These are phyloP conservation scores for Polyergus mexicanus DNA, from an alignment of 1,140 invertebrate species.

Conservation along the genomic window DNA sequence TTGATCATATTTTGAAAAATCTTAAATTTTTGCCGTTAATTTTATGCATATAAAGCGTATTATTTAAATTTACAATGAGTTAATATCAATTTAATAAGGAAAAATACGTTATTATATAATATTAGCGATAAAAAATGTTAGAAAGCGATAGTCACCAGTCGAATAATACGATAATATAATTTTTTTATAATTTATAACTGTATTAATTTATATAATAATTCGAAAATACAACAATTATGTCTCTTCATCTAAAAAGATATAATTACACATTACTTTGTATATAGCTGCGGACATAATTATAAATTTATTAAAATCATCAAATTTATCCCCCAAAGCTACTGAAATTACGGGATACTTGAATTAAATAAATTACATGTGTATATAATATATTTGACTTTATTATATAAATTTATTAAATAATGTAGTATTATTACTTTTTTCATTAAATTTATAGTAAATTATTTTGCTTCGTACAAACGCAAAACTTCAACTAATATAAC, in stretches of 20 bases:
- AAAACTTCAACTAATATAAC: constrained; percentile 11
- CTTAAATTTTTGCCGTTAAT: neutral
- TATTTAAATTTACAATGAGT: constrained; percentile 1
- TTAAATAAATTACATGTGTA: neutral
- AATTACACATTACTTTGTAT: neutral
- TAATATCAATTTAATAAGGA: neutral
- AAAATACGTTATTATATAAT: neutral
- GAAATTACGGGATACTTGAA: neutral
- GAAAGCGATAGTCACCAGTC: neutral
- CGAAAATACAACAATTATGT: neutral
- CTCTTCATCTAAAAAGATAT: neutral
- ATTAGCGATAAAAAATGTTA: neutral
- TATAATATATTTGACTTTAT: neutral
- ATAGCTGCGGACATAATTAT: neutral
- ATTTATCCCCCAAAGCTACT: neutral
- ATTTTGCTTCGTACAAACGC: neutral
- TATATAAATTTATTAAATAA: constrained; percentile 7
- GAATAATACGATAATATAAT: constrained; percentile 6
- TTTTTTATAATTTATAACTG: neutral
- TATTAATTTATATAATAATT: constrained; percentile 17
- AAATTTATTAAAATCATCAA: constrained; percentile 11
- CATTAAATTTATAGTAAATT: constrained; percentile 4
- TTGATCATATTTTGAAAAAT: neutral
- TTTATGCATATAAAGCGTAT: neutral
- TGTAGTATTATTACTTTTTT: neutral